phyloP scores from a whole-genome alignment of 2,888 invertebrate species.

The Tinea pellionella region DNA sequence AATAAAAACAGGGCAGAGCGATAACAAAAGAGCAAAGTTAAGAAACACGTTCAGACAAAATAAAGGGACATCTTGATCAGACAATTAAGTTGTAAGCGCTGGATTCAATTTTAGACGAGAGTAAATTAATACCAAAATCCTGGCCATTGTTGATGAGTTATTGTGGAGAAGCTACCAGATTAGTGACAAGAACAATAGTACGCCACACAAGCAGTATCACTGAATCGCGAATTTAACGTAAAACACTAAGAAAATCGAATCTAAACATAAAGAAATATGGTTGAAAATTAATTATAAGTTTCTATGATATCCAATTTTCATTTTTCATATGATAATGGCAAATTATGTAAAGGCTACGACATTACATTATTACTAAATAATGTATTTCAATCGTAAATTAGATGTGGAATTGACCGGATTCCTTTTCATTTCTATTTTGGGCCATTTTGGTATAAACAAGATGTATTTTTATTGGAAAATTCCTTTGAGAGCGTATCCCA shows the following conservation, averaged over 20 bases:
- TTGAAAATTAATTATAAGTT: not conserved
- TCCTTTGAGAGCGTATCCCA: too few relatives aligned
- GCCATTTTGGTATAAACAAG: too few relatives aligned
- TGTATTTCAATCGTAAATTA: not conserved
- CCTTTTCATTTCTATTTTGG: not conserved
- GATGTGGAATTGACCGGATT: not conserved
- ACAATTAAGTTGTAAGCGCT: not conserved
- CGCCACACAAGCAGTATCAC: not conserved
- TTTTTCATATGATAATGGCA: not conserved
- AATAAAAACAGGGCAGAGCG: not conserved
- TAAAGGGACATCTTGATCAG: not conserved
- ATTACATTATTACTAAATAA: not conserved
- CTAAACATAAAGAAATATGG: not conserved
- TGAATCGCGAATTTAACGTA: not conserved
- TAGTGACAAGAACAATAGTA: not conserved
- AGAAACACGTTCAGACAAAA: not conserved
- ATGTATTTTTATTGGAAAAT: too few relatives aligned
- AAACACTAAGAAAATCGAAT: not conserved
- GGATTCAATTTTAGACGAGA: not conserved
- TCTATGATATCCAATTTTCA: too few relatives aligned
- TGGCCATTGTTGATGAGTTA: constrained; percentile 7
- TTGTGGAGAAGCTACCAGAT: not conserved
- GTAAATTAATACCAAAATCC: not conserved
- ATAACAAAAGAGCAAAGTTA: not conserved
- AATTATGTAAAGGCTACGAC: not conserved